Percentiles rank a stretch among this genome's conserved stretches.
Conservation (phyloP, 35 echinoderm and acorn worm genomes). For the Hemicentrotus pulcherrimus region DNA sequence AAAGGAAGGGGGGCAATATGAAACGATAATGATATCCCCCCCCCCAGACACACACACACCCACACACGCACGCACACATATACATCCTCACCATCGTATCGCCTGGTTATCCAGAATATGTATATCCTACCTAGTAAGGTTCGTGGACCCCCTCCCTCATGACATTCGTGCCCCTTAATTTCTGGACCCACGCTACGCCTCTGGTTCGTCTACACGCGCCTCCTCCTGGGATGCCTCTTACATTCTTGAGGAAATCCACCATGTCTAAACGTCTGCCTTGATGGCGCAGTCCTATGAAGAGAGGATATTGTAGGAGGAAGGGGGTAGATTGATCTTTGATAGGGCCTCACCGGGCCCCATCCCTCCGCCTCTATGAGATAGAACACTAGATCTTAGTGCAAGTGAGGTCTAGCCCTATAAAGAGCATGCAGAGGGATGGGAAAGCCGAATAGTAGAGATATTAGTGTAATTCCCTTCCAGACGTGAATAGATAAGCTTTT, state of each 20-base stretch:
- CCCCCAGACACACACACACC: too few relatives aligned
- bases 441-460: not conserved
- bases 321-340: not conserved
- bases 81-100: too few relatives aligned
- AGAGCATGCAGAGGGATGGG: not conserved
- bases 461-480: too few relatives aligned
- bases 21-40: too few relatives aligned
- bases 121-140: too few relatives aligned
- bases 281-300: not conserved
- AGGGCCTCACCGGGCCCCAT: not conserved
- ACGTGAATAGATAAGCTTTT: too few relatives aligned
- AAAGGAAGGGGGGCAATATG: too few relatives aligned
- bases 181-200: too few relatives aligned
- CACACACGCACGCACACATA: too few relatives aligned
- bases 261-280: not conserved
- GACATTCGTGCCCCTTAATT: too few relatives aligned
- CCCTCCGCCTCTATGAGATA: not conserved
- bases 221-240: not conserved
- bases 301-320: constrained; percentile 1
- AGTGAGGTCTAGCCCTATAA: not conserved
- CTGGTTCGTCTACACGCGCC: not conserved
- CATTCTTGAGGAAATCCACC: constrained; percentile 10
- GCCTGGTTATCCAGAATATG: too few relatives aligned
- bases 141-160: too few relatives aligned
- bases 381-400: not conserved